Percentiles rank a stretch among this genome's conserved stretches.
These are phyloP conservation scores for Saccostrea glomerata DNA, from an alignment of 1,140 invertebrate genomes.

Conservation along the genomic window DNA sequence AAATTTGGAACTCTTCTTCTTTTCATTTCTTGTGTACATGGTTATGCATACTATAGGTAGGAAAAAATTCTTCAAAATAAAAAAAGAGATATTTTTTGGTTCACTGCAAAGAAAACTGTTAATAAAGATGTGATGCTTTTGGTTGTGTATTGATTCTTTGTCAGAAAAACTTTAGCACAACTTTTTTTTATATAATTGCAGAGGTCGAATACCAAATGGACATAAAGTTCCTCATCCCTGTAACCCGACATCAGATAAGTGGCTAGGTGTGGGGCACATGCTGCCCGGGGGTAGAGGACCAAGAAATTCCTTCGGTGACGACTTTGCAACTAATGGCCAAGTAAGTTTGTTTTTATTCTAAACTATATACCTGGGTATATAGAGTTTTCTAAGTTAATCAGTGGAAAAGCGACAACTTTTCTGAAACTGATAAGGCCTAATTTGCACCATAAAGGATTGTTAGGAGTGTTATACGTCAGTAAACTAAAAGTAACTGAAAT, in stretches of 20 bases:
- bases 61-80: constrained; percentile 79
- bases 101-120: not conserved
- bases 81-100: not conserved
- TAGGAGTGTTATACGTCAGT: no score
- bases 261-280: constrained; percentile 36
- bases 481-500: no score
- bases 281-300: constrained; percentile 36
- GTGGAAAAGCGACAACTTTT: no score
- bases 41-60: constrained; percentile 4
- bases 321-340: constrained; percentile 37
- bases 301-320: constrained; percentile 47
- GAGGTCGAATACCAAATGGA: constrained; percentile 50
- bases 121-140: not conserved
- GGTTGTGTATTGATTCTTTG: not conserved
- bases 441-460: no score
- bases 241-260: constrained; percentile 27
- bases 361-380: not conserved
- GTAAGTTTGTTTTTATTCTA: constrained; percentile 24
- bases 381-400: no score
- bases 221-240: constrained; percentile 53
- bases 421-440: no score
- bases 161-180: not conserved
- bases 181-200: constrained; percentile 12
- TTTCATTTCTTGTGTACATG: constrained; percentile 14
- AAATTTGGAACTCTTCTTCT: constrained; percentile 31